These are phyloP conservation scores for Lepisosteus oculatus DNA, from an alignment of 2,113 vertebrate species.

Conservation along the genomic window DNA sequence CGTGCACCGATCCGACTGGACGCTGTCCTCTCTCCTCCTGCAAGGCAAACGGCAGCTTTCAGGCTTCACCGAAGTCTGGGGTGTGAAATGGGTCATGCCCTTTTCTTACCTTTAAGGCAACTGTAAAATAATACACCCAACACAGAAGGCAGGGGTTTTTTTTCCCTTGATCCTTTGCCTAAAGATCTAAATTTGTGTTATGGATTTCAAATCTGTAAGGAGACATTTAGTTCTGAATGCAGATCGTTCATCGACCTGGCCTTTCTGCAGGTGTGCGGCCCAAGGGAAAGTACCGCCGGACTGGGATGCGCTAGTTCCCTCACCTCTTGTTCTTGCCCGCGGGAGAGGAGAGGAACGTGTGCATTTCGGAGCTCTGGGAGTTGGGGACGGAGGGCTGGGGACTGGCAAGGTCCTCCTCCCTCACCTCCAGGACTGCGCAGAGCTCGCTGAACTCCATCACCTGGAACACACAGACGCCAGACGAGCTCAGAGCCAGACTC, in stretches of 20 bases:
- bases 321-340: conserved; percentile 85
- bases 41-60: no score
- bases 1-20: conserved; percentile 80
- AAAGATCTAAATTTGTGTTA: no score
- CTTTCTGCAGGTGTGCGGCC: background rate
- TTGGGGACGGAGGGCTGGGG: conserved; percentile 56
- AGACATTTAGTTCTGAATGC: no score
- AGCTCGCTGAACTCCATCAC: conserved; percentile 84
- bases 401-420: conserved; percentile 59
- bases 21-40: conserved; percentile 81
- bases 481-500: background rate
- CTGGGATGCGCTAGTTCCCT: conserved; percentile 6
- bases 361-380: conserved; percentile 66
- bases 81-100: no score
- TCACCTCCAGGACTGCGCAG: conserved; percentile 79
- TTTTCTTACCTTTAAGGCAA: no score
- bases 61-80: no score
- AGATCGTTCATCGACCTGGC: no score
- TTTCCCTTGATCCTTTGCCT: no score
- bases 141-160: no score
- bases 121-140: no score
- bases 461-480: conserved; percentile 49
- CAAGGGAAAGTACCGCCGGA: no score
- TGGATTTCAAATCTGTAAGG: no score
- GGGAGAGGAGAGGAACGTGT: conserved; percentile 87